These are phyloP conservation scores for Acronicta alni DNA, from an alignment of 2,888 invertebrate species.

Conservation along the genomic window DNA sequence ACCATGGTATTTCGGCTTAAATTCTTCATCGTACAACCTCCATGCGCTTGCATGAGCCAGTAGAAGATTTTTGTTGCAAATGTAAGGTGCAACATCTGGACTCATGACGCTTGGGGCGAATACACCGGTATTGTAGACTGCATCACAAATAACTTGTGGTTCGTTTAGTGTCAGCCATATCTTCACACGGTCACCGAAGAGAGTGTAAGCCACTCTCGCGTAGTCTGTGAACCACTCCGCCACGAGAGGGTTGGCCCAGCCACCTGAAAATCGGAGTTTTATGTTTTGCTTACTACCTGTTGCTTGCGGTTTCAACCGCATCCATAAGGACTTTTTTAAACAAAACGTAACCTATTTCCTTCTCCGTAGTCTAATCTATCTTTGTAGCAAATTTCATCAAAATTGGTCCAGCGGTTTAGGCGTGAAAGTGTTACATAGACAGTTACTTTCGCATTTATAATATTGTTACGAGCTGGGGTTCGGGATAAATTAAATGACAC, in stretches of 20 bases:
- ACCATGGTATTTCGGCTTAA: slow-evolving; percentile 81
- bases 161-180: slow-evolving; percentile 93
- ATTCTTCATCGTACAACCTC: slow-evolving; percentile 86
- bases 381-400: too few species aligned
- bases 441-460: too few species aligned
- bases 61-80: slow-evolving; percentile 88
- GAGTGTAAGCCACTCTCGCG: slow-evolving; percentile 86
- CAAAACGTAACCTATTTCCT: too few species aligned
- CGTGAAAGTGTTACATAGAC: too few species aligned
- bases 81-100: slow-evolving; percentile 82
- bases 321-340: too few species aligned
- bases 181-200: slow-evolving; percentile 90
- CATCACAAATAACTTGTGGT: slow-evolving; percentile 82
- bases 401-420: too few species aligned
- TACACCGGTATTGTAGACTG: slow-evolving; percentile 74
- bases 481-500: too few species aligned
- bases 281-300: background rate
- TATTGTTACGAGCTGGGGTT: too few species aligned
- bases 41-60: slow-evolving; percentile 90
- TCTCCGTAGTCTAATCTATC: too few species aligned
- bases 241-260: slow-evolving; percentile 90
- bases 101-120: slow-evolving; percentile 70
- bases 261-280: slow-evolving; percentile 76
- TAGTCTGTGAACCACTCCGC: slow-evolving; percentile 90
- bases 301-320: too few species aligned